Percentiles rank a stretch among this genome's conserved stretches.
Evolutionary conservation across 2,888 invertebrate species (phyloP).

Genomic region (Sepioteuthis lessoniana): DNA sequence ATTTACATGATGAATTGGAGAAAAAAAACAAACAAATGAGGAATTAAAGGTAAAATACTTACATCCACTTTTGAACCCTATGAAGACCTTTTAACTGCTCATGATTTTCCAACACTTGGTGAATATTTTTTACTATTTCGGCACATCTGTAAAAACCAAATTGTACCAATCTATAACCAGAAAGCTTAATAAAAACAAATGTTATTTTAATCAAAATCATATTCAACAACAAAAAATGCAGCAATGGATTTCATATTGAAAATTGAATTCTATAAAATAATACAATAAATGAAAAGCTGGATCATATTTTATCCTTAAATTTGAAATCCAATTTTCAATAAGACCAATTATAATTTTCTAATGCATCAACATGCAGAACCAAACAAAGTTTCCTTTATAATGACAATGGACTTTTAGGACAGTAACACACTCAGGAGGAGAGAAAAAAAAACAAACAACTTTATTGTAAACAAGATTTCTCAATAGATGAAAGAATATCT

Average conservation of each 20-base stretch:
- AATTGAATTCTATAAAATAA: not conserved
- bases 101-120: slow-evolving; percentile 16
- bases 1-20: too few species aligned
- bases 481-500: not conserved
- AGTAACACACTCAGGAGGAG: too few species aligned
- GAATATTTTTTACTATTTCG: slow-evolving; percentile 14
- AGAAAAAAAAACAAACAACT: too few species aligned
- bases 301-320: not conserved
- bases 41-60: slow-evolving; percentile 8
- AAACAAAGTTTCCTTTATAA: too few species aligned
- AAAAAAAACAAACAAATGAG: too few species aligned
- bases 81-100: slow-evolving; percentile 26
- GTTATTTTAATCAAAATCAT: not conserved
- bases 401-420: too few species aligned
- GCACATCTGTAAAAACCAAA: slow-evolving; percentile 37
- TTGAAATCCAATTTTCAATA: not conserved
- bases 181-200: not conserved
- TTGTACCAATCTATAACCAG: not conserved
- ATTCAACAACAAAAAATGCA: not conserved
- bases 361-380: too few species aligned
- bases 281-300: not conserved
- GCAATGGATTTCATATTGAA: not conserved
- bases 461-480: not conserved
- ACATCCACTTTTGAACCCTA: slow-evolving; percentile 46
- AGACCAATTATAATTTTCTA: too few species aligned